These are phyloP conservation scores for Bradypodion pumilum DNA, from an alignment of 2,797 vertebrate genomes.

Conservation along the genomic window DNA sequence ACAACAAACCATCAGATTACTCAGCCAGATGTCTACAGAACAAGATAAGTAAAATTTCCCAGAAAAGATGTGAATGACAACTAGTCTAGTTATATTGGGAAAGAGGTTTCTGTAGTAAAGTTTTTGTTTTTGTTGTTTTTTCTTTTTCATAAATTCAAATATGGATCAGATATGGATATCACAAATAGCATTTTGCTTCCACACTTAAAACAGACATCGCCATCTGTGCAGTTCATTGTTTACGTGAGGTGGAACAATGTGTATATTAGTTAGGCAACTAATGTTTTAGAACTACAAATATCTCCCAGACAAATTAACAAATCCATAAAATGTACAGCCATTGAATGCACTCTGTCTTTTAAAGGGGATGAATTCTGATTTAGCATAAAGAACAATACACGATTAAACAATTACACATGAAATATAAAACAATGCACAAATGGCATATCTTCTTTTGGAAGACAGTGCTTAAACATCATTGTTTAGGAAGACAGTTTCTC, in stretches of 20 bases:
- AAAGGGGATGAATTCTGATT: not conserved
- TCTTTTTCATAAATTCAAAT: not conserved
- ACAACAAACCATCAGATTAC: conserved; percentile 32
- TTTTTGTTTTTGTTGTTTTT: not conserved
- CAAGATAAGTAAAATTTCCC: conserved; percentile 5
- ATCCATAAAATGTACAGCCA: not conserved
- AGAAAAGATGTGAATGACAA: not conserved
- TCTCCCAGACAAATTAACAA: not conserved
- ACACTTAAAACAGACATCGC: not conserved
- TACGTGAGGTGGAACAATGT: not conserved
- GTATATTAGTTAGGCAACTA: not conserved
- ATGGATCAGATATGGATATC: too few species aligned
- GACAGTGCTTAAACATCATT: not conserved
- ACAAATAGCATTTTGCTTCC: not conserved
- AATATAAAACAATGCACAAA: not conserved
- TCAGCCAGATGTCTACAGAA: conserved; percentile 26
- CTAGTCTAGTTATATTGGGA: conserved; percentile 4
- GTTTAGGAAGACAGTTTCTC: not conserved
- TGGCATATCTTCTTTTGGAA: not conserved
- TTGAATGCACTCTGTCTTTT: not conserved
- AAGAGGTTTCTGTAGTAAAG: rapidly evolving
- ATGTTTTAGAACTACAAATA: too few species aligned
- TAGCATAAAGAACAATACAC: not conserved
- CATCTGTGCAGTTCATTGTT: not conserved
- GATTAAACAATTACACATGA: not conserved